phyloP scores from a whole-genome alignment of 2,113 vertebrate genomes.

The Corythaeola cristata region DNA sequence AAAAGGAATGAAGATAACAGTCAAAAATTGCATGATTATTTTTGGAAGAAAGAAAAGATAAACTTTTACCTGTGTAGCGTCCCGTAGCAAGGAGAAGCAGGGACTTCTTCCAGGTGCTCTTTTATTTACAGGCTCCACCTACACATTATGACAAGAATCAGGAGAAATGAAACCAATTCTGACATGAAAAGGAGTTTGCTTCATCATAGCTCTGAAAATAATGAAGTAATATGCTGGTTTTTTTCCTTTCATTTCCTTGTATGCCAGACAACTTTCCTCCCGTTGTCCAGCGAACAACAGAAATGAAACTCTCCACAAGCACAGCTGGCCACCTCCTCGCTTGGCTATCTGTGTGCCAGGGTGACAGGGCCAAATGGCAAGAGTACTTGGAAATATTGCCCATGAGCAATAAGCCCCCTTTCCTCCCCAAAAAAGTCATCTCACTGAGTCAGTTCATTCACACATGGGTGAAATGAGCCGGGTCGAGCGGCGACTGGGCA shows the following conservation, averaged over 20 bases:
- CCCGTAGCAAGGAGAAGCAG: background rate
- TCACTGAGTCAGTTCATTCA: background rate
- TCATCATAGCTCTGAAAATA: background rate
- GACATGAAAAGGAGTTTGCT: accelerated
- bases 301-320: background rate
- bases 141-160: background rate
- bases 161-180: slow-evolving; percentile 1
- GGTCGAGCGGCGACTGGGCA: accelerated
- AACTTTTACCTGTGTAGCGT: background rate
- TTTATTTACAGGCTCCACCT: slow-evolving; percentile 17
- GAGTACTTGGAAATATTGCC: background rate
- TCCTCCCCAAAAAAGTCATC: background rate
- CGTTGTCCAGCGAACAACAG: accelerated
- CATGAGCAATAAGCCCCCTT: background rate
- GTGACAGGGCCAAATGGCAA: background rate
- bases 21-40: background rate
- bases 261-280: accelerated
- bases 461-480: accelerated
- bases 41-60: background rate
- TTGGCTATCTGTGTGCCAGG: accelerated
- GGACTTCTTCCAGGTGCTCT: background rate
- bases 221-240: accelerated
- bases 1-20: background rate
- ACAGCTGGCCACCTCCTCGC: background rate
- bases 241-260: background rate